Base-by-base conservation (phyloP, 2,797 vertebrate species). In the Dallia pectoralis region DNA sequence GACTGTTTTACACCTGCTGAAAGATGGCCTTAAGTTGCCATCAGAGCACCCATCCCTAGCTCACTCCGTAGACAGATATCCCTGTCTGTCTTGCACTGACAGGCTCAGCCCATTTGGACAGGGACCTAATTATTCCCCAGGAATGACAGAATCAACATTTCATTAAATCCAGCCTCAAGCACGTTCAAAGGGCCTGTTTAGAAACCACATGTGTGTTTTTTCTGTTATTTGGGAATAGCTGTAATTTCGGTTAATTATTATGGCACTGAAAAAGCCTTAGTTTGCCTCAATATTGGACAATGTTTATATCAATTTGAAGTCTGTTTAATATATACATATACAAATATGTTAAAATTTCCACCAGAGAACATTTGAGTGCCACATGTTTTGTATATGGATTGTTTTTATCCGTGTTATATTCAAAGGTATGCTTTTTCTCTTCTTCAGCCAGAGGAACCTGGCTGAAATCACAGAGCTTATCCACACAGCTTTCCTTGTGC, bases 391-490 rank as follows among this genome's bases (percentile, higher is more conserved):
- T 8, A 29, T 69, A 16, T 69, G 25, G 25, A 49, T 63, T 63
- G 30, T 6, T 64, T 64, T 29, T 15, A 82, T 76, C 66, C 7
- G 51, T 68, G 30, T 66, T 30, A 61, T 77, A 71, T 44, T 8
- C 7, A 44, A 44, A 77, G 65, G 75, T 69, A 71, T 63, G 82
- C 0, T 80, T 19, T 81, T 30, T 67, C 14, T 82, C 33, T 18
- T 30, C 66, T 48, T 72, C 59, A 99, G 98, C 87, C 98, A 99
- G 86, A 92, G 98, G 82, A 97, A 94, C 82, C 90, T 99, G 90
- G 98, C 98, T 15, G 97, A 99, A 91, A 98, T 99, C 88, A 96
- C 96, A 0, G 98, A 99, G 84, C 85, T 99, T 90, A 98, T 99
- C 84, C 96, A 99, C 82, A 98, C 96, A 0, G 97, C 98, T 8